Evolutionary conservation across 2,888 invertebrate genomes (phyloP).

Genomic region (Drosophila demipolita): DNA sequence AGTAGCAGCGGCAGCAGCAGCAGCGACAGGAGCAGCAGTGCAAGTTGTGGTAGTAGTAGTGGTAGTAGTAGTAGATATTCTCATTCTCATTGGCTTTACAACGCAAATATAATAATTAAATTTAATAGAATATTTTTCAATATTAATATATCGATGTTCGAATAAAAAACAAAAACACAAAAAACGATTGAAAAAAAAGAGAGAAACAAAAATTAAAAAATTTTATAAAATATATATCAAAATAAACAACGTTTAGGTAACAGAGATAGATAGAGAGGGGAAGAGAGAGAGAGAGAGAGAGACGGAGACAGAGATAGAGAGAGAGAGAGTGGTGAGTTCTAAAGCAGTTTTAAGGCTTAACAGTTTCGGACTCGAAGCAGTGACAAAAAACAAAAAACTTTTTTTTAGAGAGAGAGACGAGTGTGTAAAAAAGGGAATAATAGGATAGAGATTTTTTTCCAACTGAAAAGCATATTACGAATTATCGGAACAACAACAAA

Average conservation of each 20-base stretch:
- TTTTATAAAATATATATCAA: conserved; percentile 38
- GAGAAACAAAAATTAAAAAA: conserved; percentile 58
- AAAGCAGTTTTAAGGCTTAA: conserved; percentile 23
- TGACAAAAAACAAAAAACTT: conserved; percentile 45
- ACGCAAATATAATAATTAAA: conserved; percentile 83
- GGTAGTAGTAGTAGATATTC: conserved; percentile 84
- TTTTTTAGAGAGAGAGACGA: conserved; percentile 9
- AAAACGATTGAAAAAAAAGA: conserved; percentile 54
- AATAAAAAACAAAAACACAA: conserved; percentile 55
- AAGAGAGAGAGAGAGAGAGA: conserved; percentile 1
- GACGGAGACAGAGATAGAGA: background rate
- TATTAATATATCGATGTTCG: conserved; percentile 63
- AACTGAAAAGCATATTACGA: conserved; percentile 55
- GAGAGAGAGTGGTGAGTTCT: conserved; percentile 16
- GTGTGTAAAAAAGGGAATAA: background rate
- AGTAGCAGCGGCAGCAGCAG: conserved; percentile 52
- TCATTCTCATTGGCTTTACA: conserved; percentile 84
- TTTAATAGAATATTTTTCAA: conserved; percentile 72
- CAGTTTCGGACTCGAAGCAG: conserved; percentile 38
- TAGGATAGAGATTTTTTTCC: conserved; percentile 9
- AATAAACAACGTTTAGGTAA: conserved; percentile 43
- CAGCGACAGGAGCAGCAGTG: conserved; percentile 83
- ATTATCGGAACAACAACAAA: conserved; percentile 49
- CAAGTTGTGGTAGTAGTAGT: conserved; percentile 77
- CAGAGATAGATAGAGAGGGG: conserved; percentile 13